Conservation (phyloP, 2,888 invertebrate genomes). For the Nebria salina region DNA sequence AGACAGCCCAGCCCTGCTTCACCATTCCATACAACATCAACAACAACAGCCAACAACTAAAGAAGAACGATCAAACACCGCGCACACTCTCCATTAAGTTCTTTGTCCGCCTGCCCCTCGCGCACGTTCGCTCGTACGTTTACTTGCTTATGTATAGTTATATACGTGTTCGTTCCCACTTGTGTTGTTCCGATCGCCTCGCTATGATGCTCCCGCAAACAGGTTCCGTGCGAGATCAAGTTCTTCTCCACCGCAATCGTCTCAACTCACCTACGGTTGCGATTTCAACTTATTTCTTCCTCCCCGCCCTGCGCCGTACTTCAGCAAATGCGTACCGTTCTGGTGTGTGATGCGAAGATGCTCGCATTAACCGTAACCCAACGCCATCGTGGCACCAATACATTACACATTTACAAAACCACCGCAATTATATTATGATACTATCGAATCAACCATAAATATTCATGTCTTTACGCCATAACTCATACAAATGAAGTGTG, state of each 20-base stretch:
- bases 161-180: slow-evolving; percentile 41
- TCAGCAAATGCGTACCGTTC: background rate
- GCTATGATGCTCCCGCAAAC: slow-evolving; percentile 31
- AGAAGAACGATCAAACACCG: slow-evolving; percentile 33
- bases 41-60: slow-evolving; percentile 29
- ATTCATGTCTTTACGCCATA: background rate
- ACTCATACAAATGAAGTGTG: background rate
- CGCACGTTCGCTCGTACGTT: background rate
- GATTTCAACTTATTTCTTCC: slow-evolving; percentile 36
- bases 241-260: slow-evolving; percentile 32
- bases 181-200: slow-evolving; percentile 36
- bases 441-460: background rate
- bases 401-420: slow-evolving; percentile 14
- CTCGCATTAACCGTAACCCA: slow-evolving; percentile 29
- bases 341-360: slow-evolving; percentile 20
- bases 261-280: slow-evolving; percentile 44
- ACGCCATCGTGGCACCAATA: slow-evolving; percentile 17
- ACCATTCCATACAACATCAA: slow-evolving; percentile 33
- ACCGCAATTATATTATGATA: slow-evolving; percentile 2
- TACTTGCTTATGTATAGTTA: slow-evolving; percentile 30
- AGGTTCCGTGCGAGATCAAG: slow-evolving; percentile 43
- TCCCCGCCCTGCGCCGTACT: slow-evolving; percentile 2
- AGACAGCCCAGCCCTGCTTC: background rate
- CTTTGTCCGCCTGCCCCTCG: slow-evolving; percentile 30
- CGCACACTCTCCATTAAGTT: slow-evolving; percentile 43